Evolutionary conservation across 2,888 invertebrate genomes (phyloP), one percentile per base, ranked within the genome.

Genomic region (Seladonia tumulorum): DNA sequence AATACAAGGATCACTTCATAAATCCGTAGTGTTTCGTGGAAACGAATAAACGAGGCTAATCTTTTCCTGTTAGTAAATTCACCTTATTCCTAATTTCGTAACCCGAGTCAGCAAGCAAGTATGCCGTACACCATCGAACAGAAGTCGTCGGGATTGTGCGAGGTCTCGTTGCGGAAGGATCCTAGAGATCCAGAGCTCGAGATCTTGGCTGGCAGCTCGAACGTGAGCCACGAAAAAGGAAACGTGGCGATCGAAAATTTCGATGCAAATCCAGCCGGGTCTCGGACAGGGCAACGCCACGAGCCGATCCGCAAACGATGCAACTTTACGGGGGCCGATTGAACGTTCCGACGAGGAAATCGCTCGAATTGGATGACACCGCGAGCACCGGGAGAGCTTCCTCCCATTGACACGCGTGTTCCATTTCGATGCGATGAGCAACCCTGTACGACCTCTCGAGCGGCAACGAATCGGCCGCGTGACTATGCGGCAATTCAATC

Each of bases 361-460:
- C 81, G 76, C n/a, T 70, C 25, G 76, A 79, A 87, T 83, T 76
- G 73, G 77, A 73, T 76, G 85, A 90, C 85, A 72, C 72, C 49
- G 45, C 77, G 76, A 76, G 78, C 73, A 78, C 76, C 12, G 76
- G 75, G 75, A 47, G 25, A 29, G 78, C 71, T 78, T 78, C 83
- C 79, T n/a, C n/a, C n/a, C 83, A 79, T 82, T 76, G 83, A 81
- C 73, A 80, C 79, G 76, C 49, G 66, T 80, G 82, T 83, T 78
- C 82, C 75, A 85, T 83, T 89, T 89, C 76, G 81, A 78, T 71
- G 82, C 76, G 78, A 79, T 79, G 75, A 88, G 82, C 72, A 49
- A 81, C 76, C 76, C 75, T 81, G 25, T 39, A 57, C 57, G 76
- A 81, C 82, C 68, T 70, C 72, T 79, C 74, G 63, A 76, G 47